These are phyloP conservation scores for Crematogaster levior DNA, from an alignment of 2,888 invertebrate genomes.

Conservation along the genomic window DNA sequence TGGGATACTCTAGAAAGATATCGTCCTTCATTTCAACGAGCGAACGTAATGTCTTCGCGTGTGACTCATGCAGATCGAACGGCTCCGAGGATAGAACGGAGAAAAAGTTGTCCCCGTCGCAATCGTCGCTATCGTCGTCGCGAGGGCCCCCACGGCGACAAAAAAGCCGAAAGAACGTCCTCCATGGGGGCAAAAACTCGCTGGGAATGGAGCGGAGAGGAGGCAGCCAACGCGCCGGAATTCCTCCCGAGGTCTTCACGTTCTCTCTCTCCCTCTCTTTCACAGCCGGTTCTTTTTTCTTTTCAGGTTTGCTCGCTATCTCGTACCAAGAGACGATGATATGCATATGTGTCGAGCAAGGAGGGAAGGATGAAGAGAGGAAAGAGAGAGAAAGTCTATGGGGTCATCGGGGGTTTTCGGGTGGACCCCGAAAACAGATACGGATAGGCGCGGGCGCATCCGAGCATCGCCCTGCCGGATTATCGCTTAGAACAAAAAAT, in stretches of 20 bases:
- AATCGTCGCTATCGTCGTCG: slow-evolving; percentile 41
- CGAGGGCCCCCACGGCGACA: slow-evolving; percentile 40
- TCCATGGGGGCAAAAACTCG: slow-evolving; percentile 58
- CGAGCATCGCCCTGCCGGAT: slow-evolving; percentile 78
- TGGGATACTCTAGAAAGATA: slow-evolving; percentile 41
- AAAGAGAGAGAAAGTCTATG: slow-evolving; percentile 45
- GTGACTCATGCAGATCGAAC: slow-evolving; percentile 54
- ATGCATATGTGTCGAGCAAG: slow-evolving; percentile 67
- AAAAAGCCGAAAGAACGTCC: slow-evolving; percentile 52
- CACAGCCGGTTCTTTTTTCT: slow-evolving; percentile 34
- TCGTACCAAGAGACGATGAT: slow-evolving; percentile 65
- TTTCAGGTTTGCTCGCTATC: slow-evolving; percentile 6
- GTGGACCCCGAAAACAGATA: slow-evolving; percentile 46
- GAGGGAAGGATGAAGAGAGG: slow-evolving; percentile 29
- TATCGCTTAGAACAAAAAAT: slow-evolving; percentile 76
- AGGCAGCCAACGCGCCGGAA: slow-evolving; percentile 47
- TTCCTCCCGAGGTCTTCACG: slow-evolving; percentile 60
- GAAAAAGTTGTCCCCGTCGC: slow-evolving; percentile 60
- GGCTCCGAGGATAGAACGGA: slow-evolving; percentile 29
- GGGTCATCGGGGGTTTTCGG: slow-evolving; percentile 40
- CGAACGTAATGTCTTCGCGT: slow-evolving; percentile 47
- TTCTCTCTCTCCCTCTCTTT: slow-evolving; percentile 6
- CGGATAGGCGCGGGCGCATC: slow-evolving; percentile 72
- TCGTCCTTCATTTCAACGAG: slow-evolving; percentile 35
- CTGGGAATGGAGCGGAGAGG: slow-evolving; percentile 65